Conservation (phyloP, 2,113 vertebrate genomes). For the Chrysochloris asiatica region DNA sequence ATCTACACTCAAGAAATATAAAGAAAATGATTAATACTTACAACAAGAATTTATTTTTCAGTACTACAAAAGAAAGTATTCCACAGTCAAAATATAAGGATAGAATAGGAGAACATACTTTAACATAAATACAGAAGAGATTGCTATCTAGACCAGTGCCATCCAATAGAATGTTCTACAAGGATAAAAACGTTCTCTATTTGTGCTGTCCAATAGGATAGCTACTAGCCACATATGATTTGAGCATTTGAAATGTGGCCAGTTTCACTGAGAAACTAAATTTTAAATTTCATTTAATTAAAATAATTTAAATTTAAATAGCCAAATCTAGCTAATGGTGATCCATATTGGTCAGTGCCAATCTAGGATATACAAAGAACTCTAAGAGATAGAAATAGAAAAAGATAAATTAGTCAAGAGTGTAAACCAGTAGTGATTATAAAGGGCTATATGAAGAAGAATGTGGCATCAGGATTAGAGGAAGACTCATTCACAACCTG, state of each 20-base stretch:
- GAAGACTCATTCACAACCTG: too few relatives aligned
- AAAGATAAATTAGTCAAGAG: background rate
- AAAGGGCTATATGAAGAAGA: too few relatives aligned
- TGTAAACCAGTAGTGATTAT: too few relatives aligned
- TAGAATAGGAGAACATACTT: background rate
- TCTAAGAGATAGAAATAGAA: background rate
- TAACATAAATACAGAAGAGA: background rate
- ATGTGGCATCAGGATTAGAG: too few relatives aligned
- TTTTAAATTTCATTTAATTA: background rate
- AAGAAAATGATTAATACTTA: background rate
- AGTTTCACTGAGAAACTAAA: too few relatives aligned
- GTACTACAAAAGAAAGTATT: background rate
- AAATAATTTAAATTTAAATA: conserved; percentile 11
- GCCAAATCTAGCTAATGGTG: background rate
- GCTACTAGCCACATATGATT: background rate
- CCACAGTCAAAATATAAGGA: background rate
- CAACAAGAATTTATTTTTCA: background rate
- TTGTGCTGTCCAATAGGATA: background rate
- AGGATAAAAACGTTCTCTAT: background rate
- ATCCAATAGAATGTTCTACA: background rate
- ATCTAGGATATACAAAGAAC: background rate
- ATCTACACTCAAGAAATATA: background rate
- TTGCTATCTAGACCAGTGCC: background rate
- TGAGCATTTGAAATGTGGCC: background rate
- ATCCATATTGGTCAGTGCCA: background rate